Conservation (phyloP, 1,140 invertebrate genomes). For the Diabrotica virgifera region DNA sequence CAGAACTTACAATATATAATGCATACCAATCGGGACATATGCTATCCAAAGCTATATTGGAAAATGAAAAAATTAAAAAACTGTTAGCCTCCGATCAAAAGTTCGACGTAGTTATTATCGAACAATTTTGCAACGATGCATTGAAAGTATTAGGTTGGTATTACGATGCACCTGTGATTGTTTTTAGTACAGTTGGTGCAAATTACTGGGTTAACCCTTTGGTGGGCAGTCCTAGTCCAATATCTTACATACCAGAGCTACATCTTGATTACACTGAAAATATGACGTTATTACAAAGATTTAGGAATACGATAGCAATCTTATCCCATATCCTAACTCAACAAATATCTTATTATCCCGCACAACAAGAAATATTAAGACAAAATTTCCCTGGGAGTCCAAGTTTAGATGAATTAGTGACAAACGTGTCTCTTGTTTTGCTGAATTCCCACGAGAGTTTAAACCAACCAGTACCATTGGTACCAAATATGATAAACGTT, state of each 20-base stretch:
- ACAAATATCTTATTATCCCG: slow-evolving; percentile 23
- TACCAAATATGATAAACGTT: slow-evolving; percentile 53
- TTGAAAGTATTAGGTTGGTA: slow-evolving; percentile 46
- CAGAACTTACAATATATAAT: too few species aligned
- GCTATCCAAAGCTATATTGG: too few species aligned
- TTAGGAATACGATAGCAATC: slow-evolving; percentile 42
- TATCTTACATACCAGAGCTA: slow-evolving; percentile 46
- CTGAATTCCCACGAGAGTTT: slow-evolving; percentile 36
- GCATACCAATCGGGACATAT: too few species aligned
- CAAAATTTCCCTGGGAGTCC: slow-evolving; percentile 48
- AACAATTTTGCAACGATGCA: slow-evolving; percentile 51
- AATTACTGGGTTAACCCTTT: slow-evolving; percentile 34
- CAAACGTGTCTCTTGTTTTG: slow-evolving; percentile 49
- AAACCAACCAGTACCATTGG: slow-evolving; percentile 44
- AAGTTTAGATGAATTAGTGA: slow-evolving; percentile 50
- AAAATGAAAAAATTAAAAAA: too few species aligned
- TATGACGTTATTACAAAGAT: slow-evolving; percentile 52
- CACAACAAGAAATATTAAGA: slow-evolving; percentile 33
- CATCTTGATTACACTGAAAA: slow-evolving; percentile 37
- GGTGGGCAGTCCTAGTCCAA: slow-evolving; percentile 45
- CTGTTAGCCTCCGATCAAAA: slow-evolving; percentile 36
- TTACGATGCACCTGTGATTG: slow-evolving; percentile 47
- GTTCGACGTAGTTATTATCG: slow-evolving; percentile 51
- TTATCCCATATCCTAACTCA: background rate
- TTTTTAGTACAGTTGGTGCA: slow-evolving; percentile 45